phyloP scores from a whole-genome alignment of 2,113 vertebrate species.

The Lathamus discolor region DNA sequence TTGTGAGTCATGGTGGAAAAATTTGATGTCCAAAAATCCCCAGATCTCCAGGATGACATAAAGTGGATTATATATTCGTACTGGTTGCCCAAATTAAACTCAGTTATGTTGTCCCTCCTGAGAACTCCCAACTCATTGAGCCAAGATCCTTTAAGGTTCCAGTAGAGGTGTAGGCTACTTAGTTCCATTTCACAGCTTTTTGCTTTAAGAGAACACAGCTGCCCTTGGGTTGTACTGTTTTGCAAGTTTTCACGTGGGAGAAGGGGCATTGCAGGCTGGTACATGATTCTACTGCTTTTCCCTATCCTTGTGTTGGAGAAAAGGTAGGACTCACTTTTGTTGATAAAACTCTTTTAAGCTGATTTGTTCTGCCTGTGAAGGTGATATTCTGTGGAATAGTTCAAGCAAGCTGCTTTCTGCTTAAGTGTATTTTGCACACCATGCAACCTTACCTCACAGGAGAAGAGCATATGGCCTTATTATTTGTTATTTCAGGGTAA shows the following conservation, averaged over 20 bases:
- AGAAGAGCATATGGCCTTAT: background rate
- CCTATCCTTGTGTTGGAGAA: background rate
- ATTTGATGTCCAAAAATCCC: background rate
- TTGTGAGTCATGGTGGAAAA: background rate
- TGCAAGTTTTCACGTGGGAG: background rate
- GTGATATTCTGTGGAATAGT: background rate
- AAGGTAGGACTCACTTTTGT: background rate
- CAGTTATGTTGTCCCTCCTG: background rate
- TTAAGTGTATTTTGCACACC: background rate
- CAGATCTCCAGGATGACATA: background rate
- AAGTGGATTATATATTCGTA: background rate
- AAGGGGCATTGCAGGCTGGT: background rate
- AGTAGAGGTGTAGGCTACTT: background rate
- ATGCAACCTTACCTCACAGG: background rate
- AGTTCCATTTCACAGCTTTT: background rate
- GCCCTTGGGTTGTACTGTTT: background rate
- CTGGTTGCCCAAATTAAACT: background rate
- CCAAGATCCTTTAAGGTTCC: background rate
- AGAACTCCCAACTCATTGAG: background rate
- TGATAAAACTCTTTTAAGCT: background rate
- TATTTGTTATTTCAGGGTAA: slow-evolving; percentile 26
- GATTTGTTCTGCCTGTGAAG: background rate
- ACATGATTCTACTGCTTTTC: background rate
- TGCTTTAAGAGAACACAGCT: background rate
- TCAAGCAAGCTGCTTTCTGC: background rate